Conservation (phyloP, 2,113 vertebrate genomes). For the Mormyrus lacerda region DNA sequence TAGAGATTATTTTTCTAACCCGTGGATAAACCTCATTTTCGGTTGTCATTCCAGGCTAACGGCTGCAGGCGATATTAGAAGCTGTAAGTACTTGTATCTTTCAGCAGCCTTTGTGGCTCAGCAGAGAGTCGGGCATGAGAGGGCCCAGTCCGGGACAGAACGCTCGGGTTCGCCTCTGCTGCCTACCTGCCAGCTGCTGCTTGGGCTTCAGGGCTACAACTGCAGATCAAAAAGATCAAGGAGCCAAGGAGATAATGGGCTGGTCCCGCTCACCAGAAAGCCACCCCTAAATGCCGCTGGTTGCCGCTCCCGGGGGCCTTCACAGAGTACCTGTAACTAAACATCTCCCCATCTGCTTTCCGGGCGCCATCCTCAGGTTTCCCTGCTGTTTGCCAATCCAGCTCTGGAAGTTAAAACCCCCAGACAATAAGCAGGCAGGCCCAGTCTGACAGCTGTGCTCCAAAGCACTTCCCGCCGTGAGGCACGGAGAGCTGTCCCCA, state of each 20-base stretch:
- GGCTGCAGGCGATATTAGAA: conserved; percentile 84
- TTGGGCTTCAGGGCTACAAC: conserved; percentile 48
- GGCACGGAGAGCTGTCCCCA: neutral
- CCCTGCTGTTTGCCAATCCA: conserved; percentile 3
- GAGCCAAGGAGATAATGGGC: conserved; percentile 26
- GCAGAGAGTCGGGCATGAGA: conserved; percentile 71
- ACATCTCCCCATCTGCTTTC: conserved; percentile 4
- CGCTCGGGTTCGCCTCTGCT: conserved; percentile 38
- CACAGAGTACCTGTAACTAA: conserved; percentile 25
- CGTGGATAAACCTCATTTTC: conserved; percentile 69
- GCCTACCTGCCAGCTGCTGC: conserved; percentile 83
- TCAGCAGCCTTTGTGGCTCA: conserved; percentile 81
- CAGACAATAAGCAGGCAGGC: neutral
- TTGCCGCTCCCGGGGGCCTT: conserved; percentile 23
- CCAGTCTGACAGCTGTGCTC: conserved; percentile 11
- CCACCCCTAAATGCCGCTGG: conserved; percentile 11
- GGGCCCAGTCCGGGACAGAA: conserved; percentile 62
- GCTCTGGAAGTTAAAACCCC: conserved; percentile 14
- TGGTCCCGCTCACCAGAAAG: conserved; percentile 5
- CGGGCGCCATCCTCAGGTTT: neutral
- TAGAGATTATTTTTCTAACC: conserved; percentile 53
- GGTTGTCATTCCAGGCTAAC: conserved; percentile 67
- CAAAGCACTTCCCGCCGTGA: neutral
- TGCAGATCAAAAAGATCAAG: conserved; percentile 19
- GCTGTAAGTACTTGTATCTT: conserved; percentile 89